Percentiles rank a stretch among this genome's conserved stretches.
phyloP scores from a whole-genome alignment of 2,888 invertebrate genomes.

The Synanthedon vespiformis region DNA sequence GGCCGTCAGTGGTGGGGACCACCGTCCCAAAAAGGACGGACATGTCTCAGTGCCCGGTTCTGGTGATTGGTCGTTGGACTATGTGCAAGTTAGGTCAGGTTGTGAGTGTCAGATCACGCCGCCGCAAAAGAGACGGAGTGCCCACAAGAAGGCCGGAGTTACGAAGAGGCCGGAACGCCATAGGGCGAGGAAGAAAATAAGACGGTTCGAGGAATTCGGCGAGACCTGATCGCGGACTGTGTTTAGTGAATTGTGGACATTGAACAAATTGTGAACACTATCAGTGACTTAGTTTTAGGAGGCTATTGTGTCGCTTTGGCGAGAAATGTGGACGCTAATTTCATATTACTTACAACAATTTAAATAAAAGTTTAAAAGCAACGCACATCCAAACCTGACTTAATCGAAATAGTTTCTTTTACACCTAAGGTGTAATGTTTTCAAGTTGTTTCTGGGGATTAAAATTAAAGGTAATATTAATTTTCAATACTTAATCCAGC shows the following conservation, averaged over 20 bases:
- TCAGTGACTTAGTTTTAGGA: slow-evolving; percentile 34
- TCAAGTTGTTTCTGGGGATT: no score
- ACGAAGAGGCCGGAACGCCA: slow-evolving; percentile 33
- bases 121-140: slow-evolving; percentile 60
- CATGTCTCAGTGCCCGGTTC: slow-evolving; percentile 64
- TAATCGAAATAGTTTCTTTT: no score
- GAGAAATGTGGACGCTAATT: background rate
- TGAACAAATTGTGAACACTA: slow-evolving; percentile 37
- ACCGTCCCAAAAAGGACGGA: slow-evolving; percentile 41
- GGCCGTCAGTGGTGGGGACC: slow-evolving; percentile 45
- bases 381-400: no score
- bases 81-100: slow-evolving; percentile 84
- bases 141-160: slow-evolving; percentile 13
- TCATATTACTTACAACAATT: no score
- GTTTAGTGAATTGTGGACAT: slow-evolving; percentile 37
- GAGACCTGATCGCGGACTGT: slow-evolving; percentile 41
- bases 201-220: slow-evolving; percentile 39
- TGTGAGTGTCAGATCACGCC: slow-evolving; percentile 85
- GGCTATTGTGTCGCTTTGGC: slow-evolving; percentile 9
- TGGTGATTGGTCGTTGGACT: slow-evolving; percentile 82
- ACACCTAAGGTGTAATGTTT: no score
- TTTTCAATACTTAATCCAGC: no score
- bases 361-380: no score
- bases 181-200: slow-evolving; percentile 44
- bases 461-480: no score